Base-by-base conservation (phyloP, 2,113 vertebrate species). In the Struthio camelus region DNA sequence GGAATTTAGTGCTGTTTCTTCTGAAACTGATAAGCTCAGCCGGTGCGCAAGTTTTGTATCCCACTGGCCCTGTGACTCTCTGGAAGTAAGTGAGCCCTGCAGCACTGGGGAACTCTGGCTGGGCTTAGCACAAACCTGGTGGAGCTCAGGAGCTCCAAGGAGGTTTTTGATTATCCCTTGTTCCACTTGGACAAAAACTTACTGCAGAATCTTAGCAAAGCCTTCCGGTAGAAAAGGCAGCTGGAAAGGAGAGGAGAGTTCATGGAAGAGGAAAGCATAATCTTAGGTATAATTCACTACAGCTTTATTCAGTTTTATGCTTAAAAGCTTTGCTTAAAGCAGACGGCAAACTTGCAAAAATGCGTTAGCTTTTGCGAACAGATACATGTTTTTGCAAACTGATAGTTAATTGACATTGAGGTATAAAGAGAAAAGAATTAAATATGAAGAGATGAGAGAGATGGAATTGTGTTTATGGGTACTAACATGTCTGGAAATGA, bases 361-460 rank as follows among this genome's bases (percentile, higher is more conserved):
- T 4, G 2, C 4, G 3, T 94, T 65, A 70, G 10, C 27, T 65
- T 58, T 8, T 70, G 42, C 16, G 42, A 30, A 84, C 50, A 16
- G 27, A 42, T 30, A 11, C 2, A 23, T 44, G 27, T 9, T 67
- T 91, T 48, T 80, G 46, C 13, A 75, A 54, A 56, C 13, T 14
- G 58, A 24, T 28, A 23, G 25, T 38, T 53, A 50, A 62, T 40
- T 50, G 46, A 38, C n/a, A 5, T 2, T 8, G 58, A 11, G 23
- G 3, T 88, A 4, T 5, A 8, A 67, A 25, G 53, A 66, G 53
- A 59, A 38, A 36, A 82, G 64, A 42, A 53, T 51, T 30, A 80
- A 79, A 79, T 48, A 9, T 0, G 2, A 18, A 32, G 13, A 30
- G 24, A 53, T 28, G 61, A n/a, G 48, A 9, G 23, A 6, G 0